phyloP scores from a whole-genome alignment of 2,797 vertebrate genomes.

The Hylomyscus alleni region DNA sequence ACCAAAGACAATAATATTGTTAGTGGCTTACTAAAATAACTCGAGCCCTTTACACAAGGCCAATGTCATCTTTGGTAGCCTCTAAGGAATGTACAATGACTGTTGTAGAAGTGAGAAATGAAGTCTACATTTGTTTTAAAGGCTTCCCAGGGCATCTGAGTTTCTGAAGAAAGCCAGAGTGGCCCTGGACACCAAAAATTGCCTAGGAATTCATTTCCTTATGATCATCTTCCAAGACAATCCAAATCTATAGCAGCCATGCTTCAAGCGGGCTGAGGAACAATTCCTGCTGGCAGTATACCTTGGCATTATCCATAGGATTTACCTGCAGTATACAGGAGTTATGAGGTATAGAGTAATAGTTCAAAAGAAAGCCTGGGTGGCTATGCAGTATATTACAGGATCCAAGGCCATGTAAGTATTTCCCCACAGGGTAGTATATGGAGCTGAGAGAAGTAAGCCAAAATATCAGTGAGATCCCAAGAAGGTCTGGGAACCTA shows the following conservation, averaged over 20 bases:
- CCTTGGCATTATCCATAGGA: not conserved
- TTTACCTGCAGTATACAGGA: not conserved
- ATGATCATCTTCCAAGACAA: not conserved
- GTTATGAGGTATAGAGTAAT: not conserved
- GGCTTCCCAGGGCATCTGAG: not conserved
- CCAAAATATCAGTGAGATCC: not conserved
- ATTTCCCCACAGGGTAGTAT: not conserved
- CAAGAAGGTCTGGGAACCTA: not conserved
- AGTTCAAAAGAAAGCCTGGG: not conserved
- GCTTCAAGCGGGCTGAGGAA: not conserved
- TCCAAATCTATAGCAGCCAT: not conserved
- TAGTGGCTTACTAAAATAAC: not conserved
- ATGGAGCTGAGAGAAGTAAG: not conserved
- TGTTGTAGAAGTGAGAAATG: not conserved
- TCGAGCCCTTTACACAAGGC: not conserved
- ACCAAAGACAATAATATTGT: not conserved
- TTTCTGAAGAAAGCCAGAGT: not conserved
- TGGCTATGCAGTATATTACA: not conserved
- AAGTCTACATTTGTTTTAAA: slow-evolving; percentile 12
- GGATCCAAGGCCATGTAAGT: not conserved
- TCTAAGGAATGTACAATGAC: not conserved
- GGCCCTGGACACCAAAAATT: not conserved
- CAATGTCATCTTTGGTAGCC: not conserved
- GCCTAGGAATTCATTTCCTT: not conserved
- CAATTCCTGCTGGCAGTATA: not conserved